Evolutionary conservation across 2,113 vertebrate species (phyloP).

Genomic region (Papio anubis): DNA sequence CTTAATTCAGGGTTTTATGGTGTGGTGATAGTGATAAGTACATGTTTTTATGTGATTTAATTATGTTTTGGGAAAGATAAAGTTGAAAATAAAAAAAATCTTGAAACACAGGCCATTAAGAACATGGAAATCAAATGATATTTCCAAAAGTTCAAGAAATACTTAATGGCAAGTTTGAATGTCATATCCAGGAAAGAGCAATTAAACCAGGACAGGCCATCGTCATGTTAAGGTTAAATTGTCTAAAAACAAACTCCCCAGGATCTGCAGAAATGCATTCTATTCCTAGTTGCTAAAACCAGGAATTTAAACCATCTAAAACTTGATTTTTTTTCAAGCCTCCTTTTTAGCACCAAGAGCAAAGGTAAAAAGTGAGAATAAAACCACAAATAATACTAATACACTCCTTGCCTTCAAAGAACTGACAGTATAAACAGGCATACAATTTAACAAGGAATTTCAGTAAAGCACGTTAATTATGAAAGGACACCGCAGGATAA

Average conservation of each 20-base stretch:
- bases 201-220: neutral
- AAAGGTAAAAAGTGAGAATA: neutral
- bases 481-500: neutral
- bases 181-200: neutral
- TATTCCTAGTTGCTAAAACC: neutral
- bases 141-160: neutral
- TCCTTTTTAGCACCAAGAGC: constrained; percentile 16
- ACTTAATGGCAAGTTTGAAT: neutral
- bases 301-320: neutral
- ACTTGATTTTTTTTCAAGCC: neutral
- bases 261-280: neutral
- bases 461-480: neutral
- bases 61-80: constrained; percentile 24
- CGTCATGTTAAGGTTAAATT: neutral
- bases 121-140: neutral
- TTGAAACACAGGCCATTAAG: neutral
- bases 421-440: neutral
- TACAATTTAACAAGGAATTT: constrained; percentile 1
- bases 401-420: neutral
- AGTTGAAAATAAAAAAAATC: neutral
- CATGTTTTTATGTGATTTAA: constrained; percentile 13
- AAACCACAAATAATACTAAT: constrained; percentile 16
- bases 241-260: neutral
- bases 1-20: constrained; percentile 5
- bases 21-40: constrained; percentile 11